Conservation (phyloP, 2,888 invertebrate species). For the Clanis bilineata region DNA sequence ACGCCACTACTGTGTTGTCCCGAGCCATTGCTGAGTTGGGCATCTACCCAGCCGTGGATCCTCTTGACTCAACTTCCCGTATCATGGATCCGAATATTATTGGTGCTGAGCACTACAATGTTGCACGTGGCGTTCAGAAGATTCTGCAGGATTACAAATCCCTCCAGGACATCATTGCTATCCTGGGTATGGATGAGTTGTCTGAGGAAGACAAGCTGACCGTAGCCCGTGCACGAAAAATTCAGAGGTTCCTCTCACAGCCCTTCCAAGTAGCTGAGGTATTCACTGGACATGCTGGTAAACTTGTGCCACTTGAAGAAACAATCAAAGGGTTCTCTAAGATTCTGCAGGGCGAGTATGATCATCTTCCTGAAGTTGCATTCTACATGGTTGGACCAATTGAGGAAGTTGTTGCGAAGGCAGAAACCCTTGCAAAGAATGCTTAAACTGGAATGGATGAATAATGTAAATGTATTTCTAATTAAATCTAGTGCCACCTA, state of each 20-base stretch:
- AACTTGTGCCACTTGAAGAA: conserved; percentile 92
- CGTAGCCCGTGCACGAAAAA: conserved; percentile 96
- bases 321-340: conserved; percentile 94
- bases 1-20: conserved; percentile 96
- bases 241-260: conserved; percentile 96
- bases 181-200: conserved; percentile 93
- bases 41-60: conserved; percentile 97
- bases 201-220: conserved; percentile 97
- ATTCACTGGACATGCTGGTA: conserved; percentile 95
- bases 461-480: conserved; percentile 50
- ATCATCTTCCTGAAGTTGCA: conserved; percentile 95
- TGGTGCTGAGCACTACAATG: conserved; percentile 93
- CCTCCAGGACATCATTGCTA: conserved; percentile 94
- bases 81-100: conserved; percentile 97
- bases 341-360: conserved; percentile 92
- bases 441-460: conserved; percentile 68
- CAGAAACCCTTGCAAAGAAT: conserved; percentile 88
- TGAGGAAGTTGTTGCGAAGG: conserved; percentile 93
- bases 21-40: conserved; percentile 96
- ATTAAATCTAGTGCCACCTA: conserved; percentile 55
- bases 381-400: conserved; percentile 98
- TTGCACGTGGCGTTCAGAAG: conserved; percentile 96
- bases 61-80: conserved; percentile 96
- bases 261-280: conserved; percentile 97
- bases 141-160: conserved; percentile 93